A percentile compares a stretch with the other conserved stretches of the same genome.
Conservation (phyloP, 2,113 vertebrate species). For the Rhinolophus ferrumequinum region DNA sequence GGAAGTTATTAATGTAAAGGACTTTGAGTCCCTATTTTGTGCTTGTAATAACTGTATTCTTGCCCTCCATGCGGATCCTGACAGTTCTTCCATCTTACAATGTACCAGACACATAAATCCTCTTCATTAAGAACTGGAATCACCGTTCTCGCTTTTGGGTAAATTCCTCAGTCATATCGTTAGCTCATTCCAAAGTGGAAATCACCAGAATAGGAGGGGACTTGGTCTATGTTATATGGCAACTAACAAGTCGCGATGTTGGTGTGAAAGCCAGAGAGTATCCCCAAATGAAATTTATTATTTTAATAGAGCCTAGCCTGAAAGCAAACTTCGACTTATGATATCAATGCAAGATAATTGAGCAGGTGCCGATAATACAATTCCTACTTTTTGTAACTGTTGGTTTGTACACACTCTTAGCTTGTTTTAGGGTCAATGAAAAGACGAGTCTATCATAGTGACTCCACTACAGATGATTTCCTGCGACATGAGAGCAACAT, state of each 20-base stretch:
- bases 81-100: neutral
- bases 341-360: neutral
- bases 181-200: neutral
- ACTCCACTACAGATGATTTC: neutral
- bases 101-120: neutral
- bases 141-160: neutral
- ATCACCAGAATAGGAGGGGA: neutral
- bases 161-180: neutral
- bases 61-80: neutral
- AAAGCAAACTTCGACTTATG: neutral
- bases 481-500: neutral
- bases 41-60: neutral
- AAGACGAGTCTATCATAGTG: neutral
- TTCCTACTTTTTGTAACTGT: neutral
- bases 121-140: neutral
- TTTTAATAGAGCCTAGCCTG: neutral
- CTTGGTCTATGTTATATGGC: neutral
- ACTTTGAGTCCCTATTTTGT: neutral
- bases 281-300: neutral
- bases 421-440: constrained; percentile 1
- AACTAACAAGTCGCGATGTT: neutral
- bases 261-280: neutral
- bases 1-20: neutral
- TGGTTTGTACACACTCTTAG: neutral
- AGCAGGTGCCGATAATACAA: neutral